Percentiles rank a stretch among this genome's conserved stretches.
Evolutionary conservation across 2,888 invertebrate genomes (phyloP).

Genomic region (Rhopalosiphum nymphaeae): DNA sequence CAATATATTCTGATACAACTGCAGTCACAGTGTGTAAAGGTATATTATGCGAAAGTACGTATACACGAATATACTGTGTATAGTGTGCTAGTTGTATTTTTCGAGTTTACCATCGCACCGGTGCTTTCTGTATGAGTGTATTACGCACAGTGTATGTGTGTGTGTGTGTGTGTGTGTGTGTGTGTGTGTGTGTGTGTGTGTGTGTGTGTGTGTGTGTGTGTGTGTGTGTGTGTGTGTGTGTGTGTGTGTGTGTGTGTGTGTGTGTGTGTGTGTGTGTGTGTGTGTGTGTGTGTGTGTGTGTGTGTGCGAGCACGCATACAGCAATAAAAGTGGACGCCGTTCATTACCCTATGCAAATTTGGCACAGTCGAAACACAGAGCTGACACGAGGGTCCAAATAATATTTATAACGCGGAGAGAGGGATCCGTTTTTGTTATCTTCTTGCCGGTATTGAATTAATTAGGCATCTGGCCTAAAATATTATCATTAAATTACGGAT

Average conservation of each 20-base stretch:
- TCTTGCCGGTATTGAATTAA: slow-evolving; percentile 64
- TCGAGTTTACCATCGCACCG: background rate
- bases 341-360: slow-evolving; percentile 65
- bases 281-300: background rate
- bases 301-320: background rate
- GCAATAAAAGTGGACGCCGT: slow-evolving; percentile 60
- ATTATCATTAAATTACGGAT: slow-evolving; percentile 59
- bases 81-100: slow-evolving; percentile 15
- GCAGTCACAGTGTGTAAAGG: background rate
- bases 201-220: background rate
- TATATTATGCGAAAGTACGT: background rate
- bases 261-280: background rate
- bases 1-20: background rate
- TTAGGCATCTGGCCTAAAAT: slow-evolving; percentile 63
- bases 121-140: background rate
- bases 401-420: slow-evolving; percentile 58
- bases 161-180: background rate
- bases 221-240: background rate
- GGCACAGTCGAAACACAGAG: slow-evolving; percentile 41
- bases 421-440: slow-evolving; percentile 63
- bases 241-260: background rate
- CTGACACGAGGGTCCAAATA: slow-evolving; percentile 58
- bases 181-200: background rate
- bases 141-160: no score
- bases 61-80: background rate